phyloP scores from a whole-genome alignment of 2,797 vertebrate genomes.

The Clangula hyemalis region DNA sequence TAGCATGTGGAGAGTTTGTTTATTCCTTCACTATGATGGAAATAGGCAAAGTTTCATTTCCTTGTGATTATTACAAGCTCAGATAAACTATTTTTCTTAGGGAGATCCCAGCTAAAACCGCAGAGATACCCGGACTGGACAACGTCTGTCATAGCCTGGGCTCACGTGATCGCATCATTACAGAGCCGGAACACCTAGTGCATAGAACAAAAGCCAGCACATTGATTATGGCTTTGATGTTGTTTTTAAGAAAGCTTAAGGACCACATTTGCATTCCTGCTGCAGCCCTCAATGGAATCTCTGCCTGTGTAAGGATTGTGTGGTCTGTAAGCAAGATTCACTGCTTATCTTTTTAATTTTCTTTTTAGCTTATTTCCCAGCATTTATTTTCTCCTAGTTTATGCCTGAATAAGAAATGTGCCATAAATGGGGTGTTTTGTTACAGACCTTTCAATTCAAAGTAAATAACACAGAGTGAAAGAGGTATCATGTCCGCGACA shows the following conservation, averaged over 20 bases:
- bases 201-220: conserved; percentile 61
- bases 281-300: conserved; percentile 46
- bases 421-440: neutral
- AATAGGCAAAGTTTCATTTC: conserved; percentile 22
- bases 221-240: conserved; percentile 51
- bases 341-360: conserved; percentile 17
- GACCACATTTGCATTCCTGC: conserved; percentile 59
- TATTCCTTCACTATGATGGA: neutral
- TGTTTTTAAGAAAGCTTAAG: conserved; percentile 53
- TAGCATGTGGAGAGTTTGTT: neutral
- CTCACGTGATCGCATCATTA: neutral
- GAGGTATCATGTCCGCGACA: neutral
- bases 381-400: neutral
- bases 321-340: neutral
- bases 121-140: neutral
- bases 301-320: neutral
- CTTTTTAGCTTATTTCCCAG: neutral
- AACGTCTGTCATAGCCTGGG: neutral
- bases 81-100: neutral
- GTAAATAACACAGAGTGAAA: neutral
- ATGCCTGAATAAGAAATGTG: neutral
- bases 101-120: neutral
- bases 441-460: neutral
- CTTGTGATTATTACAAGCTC: neutral
- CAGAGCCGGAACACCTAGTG: conserved; percentile 25